Base-by-base conservation (phyloP, 37 sponge, comb jelly and placozoan species). In the Oopsacas minuta region DNA sequence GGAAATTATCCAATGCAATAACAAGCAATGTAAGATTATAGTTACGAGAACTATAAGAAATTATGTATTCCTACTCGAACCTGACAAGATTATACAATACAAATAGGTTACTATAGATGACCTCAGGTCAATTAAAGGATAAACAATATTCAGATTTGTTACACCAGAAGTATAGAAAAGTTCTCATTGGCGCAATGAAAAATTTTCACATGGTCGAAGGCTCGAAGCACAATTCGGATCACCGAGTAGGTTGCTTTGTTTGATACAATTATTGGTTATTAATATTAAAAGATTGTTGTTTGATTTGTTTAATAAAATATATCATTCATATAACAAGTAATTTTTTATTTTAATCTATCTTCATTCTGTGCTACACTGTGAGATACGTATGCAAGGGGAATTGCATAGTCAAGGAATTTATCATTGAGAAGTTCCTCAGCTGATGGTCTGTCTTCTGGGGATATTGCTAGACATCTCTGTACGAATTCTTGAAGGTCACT, bases 341-440 rank as follows among this genome's bases (percentile, higher is more conserved):
- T 25, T 32, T 20, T n/a, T 61, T 61, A 61, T 25, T 20, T 10
- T 32, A 61, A 12, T 61, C 28, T 61, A 61, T 61, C 28, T 12
- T 61, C 32, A 12, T 61, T 61, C 7, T 20, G 7, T 61, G 3
- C 75, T 32, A 61, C 28, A 61, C 75, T 61, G 75, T 25, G 30
- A 32, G 75, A 25, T 32, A 61, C 30, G 22, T 61, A 25, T 61
- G 75, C 30, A n/a, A 61, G 75, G 22, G 75, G 75, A n/a, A 61
- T 61, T 61, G 75, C 75, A 12, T 25, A 25, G 28, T 61, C 75
- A n/a, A 61, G 75, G 75, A 61, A 61, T 61, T 61, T 61, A 12
- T 61, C 75, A 34, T 61, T n/a, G 75, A 61, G 75, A 34, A 61
- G 75, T 61, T 61, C 75, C 28, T 61, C 75, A 20, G 75, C 75